Evolutionary conservation across 2,113 vertebrate genomes (phyloP).

Genomic region (Origma solitaria): DNA sequence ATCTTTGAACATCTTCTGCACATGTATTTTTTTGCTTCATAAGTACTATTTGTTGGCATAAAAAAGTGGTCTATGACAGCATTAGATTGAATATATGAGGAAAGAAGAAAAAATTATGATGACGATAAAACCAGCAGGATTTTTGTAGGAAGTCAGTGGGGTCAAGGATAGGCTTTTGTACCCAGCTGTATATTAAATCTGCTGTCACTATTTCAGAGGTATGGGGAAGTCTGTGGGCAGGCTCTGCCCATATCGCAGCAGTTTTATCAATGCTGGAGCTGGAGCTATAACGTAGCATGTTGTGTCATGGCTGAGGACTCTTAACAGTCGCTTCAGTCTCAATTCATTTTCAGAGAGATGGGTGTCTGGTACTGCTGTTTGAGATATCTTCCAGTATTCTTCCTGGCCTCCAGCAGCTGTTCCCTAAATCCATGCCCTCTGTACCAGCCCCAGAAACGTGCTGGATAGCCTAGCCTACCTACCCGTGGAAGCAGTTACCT

Average conservation of each 20-base stretch:
- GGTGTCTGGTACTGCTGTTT: not conserved
- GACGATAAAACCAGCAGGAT: not conserved
- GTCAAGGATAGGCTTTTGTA: not conserved
- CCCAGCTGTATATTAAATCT: not conserved
- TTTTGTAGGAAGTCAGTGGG: not conserved
- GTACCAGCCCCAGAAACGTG: not conserved
- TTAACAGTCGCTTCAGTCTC: not conserved
- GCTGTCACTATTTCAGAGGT: not conserved
- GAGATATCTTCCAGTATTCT: not conserved
- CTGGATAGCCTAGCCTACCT: not conserved
- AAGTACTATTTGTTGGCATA: not conserved
- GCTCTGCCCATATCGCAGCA: not conserved
- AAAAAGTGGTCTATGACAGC: not conserved
- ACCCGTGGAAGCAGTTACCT: not conserved
- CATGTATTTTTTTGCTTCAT: not conserved
- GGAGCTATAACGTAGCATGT: not conserved
- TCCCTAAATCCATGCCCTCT: not conserved
- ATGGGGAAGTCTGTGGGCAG: not conserved
- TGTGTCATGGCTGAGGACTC: not conserved
- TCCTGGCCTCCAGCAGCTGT: not conserved
- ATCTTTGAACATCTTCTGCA: not conserved
- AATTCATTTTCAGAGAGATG: not conserved
- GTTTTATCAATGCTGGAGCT: not conserved
- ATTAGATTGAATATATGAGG: not conserved
- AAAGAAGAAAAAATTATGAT: not conserved